phyloP scores from a whole-genome alignment of 2,797 vertebrate genomes.

The Schizopygopsis malacanthus region DNA sequence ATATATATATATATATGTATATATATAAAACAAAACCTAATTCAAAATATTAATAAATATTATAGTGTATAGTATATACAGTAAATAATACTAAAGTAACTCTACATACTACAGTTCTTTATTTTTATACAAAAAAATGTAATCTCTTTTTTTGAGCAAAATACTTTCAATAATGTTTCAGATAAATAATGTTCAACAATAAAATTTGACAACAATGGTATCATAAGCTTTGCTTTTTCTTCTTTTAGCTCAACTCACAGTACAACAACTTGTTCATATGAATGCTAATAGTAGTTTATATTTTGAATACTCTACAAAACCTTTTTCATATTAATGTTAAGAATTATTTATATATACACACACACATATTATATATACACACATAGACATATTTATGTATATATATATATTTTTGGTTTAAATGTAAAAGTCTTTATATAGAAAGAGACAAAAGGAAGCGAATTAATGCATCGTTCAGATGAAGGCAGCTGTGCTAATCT shows the following conservation, averaged over 20 bases:
- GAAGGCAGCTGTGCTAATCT: conserved; percentile 74
- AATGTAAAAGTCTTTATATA: not conserved
- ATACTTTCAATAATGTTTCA: not conserved
- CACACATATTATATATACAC: no score
- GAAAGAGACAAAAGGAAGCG: conserved; percentile 59
- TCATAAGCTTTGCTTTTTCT: not conserved
- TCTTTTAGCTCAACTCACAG: not conserved
- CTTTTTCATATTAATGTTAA: not conserved
- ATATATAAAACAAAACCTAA: not conserved
- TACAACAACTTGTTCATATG: not conserved
- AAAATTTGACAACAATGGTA: not conserved
- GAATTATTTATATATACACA: not conserved
- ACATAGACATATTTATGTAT: no score
- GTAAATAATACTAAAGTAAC: not conserved
- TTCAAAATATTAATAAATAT: not conserved
- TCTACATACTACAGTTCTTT: not conserved
- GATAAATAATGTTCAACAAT: not conserved
- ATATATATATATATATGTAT: no score
- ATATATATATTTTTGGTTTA: no score
- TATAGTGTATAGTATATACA: not conserved
- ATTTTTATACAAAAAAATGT: not conserved
- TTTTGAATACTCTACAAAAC: not conserved
- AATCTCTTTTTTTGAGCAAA: not conserved
- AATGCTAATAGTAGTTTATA: not conserved
- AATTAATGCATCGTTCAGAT: conserved; percentile 73